Conservation (phyloP, 2,888 invertebrate species). For the Drosophila setosimentum region DNA sequence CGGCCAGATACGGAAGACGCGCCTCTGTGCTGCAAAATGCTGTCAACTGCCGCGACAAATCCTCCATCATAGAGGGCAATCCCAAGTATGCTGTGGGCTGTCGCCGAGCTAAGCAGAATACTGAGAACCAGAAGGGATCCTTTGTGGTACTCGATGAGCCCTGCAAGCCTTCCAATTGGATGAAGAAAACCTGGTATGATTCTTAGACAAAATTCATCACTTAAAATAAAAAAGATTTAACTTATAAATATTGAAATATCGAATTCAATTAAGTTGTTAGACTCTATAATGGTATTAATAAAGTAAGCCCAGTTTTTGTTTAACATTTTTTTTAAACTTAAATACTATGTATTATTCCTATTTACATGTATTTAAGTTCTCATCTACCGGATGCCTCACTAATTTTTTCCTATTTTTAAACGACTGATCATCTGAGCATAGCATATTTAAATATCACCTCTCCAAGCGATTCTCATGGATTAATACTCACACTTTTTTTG, state of each 20-base stretch:
- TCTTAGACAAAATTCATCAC: constrained; percentile 58
- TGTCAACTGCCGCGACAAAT: constrained; percentile 77
- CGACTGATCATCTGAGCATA: not conserved
- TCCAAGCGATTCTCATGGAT: not conserved
- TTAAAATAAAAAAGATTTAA: constrained; percentile 35
- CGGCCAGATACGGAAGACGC: constrained; percentile 83
- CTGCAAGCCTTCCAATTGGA: constrained; percentile 83
- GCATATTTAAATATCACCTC: not conserved
- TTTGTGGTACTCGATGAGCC: constrained; percentile 85
- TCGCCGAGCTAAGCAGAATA: constrained; percentile 63
- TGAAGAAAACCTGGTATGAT: constrained; percentile 84
- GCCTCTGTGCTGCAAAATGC: constrained; percentile 80
- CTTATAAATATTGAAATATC: constrained; percentile 3
- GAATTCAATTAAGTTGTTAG: not conserved
- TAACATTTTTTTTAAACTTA: not conserved
- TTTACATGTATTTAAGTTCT: not conserved
- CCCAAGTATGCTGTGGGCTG: constrained; percentile 78
- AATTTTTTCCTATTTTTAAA: not conserved
- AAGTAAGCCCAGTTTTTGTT: constrained; percentile 2
- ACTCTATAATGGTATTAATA: constrained; percentile 1
- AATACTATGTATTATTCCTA: not conserved
- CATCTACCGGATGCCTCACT: not conserved
- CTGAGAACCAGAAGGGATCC: constrained; percentile 72
- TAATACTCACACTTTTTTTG: not conserved
- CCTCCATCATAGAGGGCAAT: constrained; percentile 82